Percentiles rank a stretch among this genome's conserved stretches.
Evolutionary conservation across 1,140 invertebrate genomes (phyloP).

Genomic region (Drosophila azteca): DNA sequence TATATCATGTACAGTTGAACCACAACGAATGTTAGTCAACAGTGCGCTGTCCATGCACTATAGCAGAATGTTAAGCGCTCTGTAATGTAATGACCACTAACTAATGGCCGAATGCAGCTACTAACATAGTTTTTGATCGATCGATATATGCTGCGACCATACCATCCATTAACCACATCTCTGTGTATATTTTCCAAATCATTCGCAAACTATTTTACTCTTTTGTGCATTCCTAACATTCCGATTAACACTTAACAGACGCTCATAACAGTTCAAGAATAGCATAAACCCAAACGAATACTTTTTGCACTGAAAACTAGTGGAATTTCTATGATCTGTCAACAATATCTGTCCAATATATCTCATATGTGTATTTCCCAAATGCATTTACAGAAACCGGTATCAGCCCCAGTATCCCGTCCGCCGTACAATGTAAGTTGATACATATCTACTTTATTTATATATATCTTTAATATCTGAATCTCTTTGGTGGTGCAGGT

Average conservation of each 20-base stretch:
- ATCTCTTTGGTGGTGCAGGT: constrained; percentile 48
- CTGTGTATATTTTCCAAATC: constrained; percentile 77
- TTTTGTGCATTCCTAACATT: constrained; percentile 58
- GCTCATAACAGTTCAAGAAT: constrained; percentile 59
- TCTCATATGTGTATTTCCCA: constrained; percentile 20
- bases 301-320: constrained; percentile 17
- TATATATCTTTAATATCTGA: background rate
- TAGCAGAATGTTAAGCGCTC: constrained; percentile 45
- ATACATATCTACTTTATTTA: background rate
- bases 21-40: constrained; percentile 49
- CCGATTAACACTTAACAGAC: constrained; percentile 54
- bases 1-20: constrained; percentile 52
- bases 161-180: constrained; percentile 68
- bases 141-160: constrained; percentile 58
- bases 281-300: constrained; percentile 38
- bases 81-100: constrained; percentile 55
- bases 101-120: constrained; percentile 38
- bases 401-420: constrained; percentile 80
- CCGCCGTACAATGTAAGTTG: constrained; percentile 83
- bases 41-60: constrained; percentile 32
- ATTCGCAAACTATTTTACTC: constrained; percentile 27
- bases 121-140: constrained; percentile 59
- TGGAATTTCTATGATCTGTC: constrained; percentile 18
- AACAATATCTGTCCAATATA: background rate
- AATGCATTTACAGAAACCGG: constrained; percentile 71